Evolutionary conservation across 1,140 invertebrate species (phyloP).

Genomic region (Cheumatopsyche charites): DNA sequence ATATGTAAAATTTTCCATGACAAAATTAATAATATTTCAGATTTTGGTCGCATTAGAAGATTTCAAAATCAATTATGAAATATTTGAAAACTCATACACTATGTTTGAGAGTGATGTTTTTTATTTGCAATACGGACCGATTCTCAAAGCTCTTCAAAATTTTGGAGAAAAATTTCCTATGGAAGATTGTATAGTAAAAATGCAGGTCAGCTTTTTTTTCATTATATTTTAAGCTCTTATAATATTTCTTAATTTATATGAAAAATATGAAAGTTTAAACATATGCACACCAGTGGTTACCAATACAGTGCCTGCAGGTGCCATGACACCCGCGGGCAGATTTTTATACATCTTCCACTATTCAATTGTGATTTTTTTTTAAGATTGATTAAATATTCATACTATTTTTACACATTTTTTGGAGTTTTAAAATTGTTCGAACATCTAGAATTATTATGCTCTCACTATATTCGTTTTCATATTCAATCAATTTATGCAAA

Average conservation of each 20-base stretch:
- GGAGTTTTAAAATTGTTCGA: too few relatives aligned
- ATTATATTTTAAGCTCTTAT: background rate
- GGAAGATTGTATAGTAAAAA: conserved; percentile 67
- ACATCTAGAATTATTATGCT: too few relatives aligned
- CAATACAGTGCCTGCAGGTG: conserved; percentile 24
- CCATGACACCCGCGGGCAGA: conserved; percentile 48
- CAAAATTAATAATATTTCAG: conserved; percentile 5
- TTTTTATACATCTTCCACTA: background rate
- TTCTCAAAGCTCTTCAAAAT: conserved; percentile 66
- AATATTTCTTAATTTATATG: background rate
- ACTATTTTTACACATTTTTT: too few relatives aligned
- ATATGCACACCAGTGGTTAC: background rate
- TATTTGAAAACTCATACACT: conserved; percentile 56
- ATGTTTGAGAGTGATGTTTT: conserved; percentile 73
- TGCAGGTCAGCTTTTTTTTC: conserved; percentile 55
- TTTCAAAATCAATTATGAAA: conserved; percentile 34
- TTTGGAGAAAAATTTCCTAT: conserved; percentile 60
- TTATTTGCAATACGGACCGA: conserved; percentile 72
- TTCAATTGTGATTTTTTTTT: too few relatives aligned
- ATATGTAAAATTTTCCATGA: too few relatives aligned
- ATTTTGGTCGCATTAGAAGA: background rate
- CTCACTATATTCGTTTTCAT: too few relatives aligned
- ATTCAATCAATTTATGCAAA: too few relatives aligned
- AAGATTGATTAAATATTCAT: too few relatives aligned
- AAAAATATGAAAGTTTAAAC: background rate